These are phyloP conservation scores for Brenthis hecate DNA, from an alignment of 2,888 invertebrate genomes.

Conservation along the genomic window DNA sequence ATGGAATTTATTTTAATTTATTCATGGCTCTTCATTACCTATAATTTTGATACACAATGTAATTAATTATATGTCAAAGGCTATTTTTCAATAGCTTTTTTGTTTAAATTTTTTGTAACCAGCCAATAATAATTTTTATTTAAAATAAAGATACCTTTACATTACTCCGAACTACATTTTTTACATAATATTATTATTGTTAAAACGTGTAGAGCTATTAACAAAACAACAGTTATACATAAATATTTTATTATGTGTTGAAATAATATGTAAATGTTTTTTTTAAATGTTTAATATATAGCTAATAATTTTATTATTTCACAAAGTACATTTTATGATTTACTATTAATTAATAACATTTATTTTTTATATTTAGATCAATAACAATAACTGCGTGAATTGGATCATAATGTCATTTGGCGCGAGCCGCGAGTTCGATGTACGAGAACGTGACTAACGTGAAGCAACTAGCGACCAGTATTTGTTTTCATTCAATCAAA, in stretches of 20 bases:
- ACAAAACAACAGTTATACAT: too few relatives aligned
- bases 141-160: too few relatives aligned
- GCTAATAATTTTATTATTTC: too few relatives aligned
- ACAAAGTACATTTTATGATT: too few relatives aligned
- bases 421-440: slow-evolving; percentile 14
- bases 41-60: background rate
- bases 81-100: background rate
- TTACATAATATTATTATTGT: too few relatives aligned
- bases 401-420: slow-evolving; percentile 1
- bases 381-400: background rate
- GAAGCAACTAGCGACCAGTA: slow-evolving; percentile 4
- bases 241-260: background rate
- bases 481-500: slow-evolving; percentile 45
- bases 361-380: background rate
- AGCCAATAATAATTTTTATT: background rate
- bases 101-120: background rate
- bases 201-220: too few relatives aligned
- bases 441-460: slow-evolving; percentile 3
- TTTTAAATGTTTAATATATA: too few relatives aligned
- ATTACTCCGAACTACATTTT: too few relatives aligned
- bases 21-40: background rate
- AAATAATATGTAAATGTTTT: too few relatives aligned
- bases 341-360: background rate
- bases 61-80: background rate
- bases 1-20: slow-evolving; percentile 1